Base-by-base conservation (phyloP, 1,140 invertebrate species). In the Saccostrea glomerata region DNA sequence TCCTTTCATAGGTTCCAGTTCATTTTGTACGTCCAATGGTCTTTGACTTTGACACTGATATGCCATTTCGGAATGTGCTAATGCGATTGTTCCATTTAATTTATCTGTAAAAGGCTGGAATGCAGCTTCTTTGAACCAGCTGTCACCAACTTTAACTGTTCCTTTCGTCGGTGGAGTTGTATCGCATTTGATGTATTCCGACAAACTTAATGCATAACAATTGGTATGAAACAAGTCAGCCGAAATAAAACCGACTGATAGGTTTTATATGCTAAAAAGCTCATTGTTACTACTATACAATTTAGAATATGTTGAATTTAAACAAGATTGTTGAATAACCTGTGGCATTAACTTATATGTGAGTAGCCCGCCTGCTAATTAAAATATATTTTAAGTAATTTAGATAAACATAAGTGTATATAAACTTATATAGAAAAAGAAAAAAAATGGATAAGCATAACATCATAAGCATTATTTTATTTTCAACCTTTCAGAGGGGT, bases 91-190 rank as follows among this genome's bases (percentile, higher is more conserved):
- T 55, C 70, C 84, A 17, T 82, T 30, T 20, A 88, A 84, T 12
- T 17, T 77, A 63, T 87, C 56, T 55, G 54, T 86, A 9, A n/a
- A 54, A n/a, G 87, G 82, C 36, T 90, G 87, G 60, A 88, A 90
- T 2, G 40, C 54, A 17, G 54, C 56, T 0, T 83, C 30, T 23
- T 15, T 70, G 58, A 60, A 84, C 89, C 89, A 90, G 17, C 86
- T 84, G 11, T 15, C 83, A 15, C 85, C 87, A 58, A 63, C 30
- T 54, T 90, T 88, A 3, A 90, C 85, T 60, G 47, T 30, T 12
- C 89, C 89, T 40, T 54, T 70, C 0, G 86, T 20, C 12, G 89
- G 89, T 30, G 85, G 85, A 6, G 89, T 84, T 30, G 20, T 25
- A 66, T 90, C 89, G 13, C 88, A 17, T 6, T 20, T 11, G 11